Evolutionary conservation across 2,113 vertebrate genomes (phyloP), one percentile per base, ranked within the genome.

Genomic region (Carettochelys insculpta): DNA sequence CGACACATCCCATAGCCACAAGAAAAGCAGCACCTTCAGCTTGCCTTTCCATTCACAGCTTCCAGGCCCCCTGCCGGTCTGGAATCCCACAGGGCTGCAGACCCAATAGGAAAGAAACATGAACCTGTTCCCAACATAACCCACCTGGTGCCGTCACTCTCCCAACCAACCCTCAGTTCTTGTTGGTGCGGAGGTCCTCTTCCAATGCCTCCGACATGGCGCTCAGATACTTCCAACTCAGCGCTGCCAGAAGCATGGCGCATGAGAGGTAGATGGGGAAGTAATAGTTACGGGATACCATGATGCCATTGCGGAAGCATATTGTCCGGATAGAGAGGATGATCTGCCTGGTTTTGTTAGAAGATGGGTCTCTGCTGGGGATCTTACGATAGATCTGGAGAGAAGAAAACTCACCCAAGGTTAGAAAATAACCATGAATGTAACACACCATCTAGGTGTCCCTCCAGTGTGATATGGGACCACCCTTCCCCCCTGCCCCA

Each of bases 151-250:
- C 20, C 20, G 20, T 6, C 5, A 2, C 41, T 29, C 68, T 97
- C 65, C 41, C n/a, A n/a, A 27, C 71, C 41, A 45, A 27, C 41
- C 20, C 71, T 75, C 94, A 96, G 80, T 92, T 95, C 41, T 98
- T 96, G 97, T 95, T 97, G 11, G 89, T 97, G 95, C 97, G 98
- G 90, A 98, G 93, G 54, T 98, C 98, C 3, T 98, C 96, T 10
- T 98, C 98, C 5, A 96, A 96, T 24, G 97, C 97, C 51, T 97
- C 97, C 1, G 97, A 96, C 11, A 98, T 96, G 5, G 98, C 95
- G 90, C 96, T 98, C 90, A 99, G 97, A 86, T 98, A 99, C 96
- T 99, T 98, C 98, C 98, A 99, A 97, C 98, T 99, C 92, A 99
- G 94, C 3, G 98, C 98, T 0, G 98, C 98, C n/a, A 99, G 80